Evolutionary conservation across 1,140 invertebrate genomes (phyloP).

Genomic region (Trachymyrmex septentrionalis): DNA sequence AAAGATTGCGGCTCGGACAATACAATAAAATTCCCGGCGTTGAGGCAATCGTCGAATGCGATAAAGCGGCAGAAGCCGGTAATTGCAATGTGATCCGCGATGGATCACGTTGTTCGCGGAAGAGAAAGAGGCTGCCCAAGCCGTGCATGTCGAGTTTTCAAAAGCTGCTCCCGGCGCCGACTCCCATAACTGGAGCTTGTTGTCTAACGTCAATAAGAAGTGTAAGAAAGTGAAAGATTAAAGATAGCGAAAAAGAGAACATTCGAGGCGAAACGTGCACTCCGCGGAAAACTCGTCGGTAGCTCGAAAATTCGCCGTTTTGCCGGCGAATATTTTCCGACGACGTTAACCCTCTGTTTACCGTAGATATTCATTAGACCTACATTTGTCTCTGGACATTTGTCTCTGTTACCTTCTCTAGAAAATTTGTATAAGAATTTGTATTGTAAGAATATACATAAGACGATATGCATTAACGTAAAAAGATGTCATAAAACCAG

Average conservation of each 20-base stretch:
- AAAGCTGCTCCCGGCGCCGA: constrained; percentile 16
- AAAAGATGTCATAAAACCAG: background rate
- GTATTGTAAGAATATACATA: background rate
- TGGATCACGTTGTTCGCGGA: background rate
- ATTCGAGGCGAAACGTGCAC: constrained; percentile 40
- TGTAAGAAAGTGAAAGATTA: constrained; percentile 24
- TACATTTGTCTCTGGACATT: constrained; percentile 4
- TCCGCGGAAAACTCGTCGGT: constrained; percentile 9
- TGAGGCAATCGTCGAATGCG: background rate
- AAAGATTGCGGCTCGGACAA: background rate
- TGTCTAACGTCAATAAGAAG: background rate
- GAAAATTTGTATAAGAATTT: background rate
- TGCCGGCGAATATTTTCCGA: background rate
- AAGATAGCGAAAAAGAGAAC: constrained; percentile 19
- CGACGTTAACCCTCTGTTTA: constrained; percentile 11
- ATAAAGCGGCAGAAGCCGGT: constrained; percentile 17
- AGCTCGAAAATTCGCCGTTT: constrained; percentile 4
- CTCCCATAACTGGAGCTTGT: background rate
- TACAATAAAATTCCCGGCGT: background rate
- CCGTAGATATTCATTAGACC: background rate
- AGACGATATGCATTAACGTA: background rate
- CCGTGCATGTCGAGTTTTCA: constrained; percentile 15
- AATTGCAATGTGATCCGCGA: constrained; percentile 9
- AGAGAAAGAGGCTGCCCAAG: constrained; percentile 26
- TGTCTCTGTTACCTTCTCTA: background rate